Percentiles rank a stretch among this genome's conserved stretches.
phyloP scores from a whole-genome alignment of 2,888 invertebrate species.

The Calliopum simillimum region DNA sequence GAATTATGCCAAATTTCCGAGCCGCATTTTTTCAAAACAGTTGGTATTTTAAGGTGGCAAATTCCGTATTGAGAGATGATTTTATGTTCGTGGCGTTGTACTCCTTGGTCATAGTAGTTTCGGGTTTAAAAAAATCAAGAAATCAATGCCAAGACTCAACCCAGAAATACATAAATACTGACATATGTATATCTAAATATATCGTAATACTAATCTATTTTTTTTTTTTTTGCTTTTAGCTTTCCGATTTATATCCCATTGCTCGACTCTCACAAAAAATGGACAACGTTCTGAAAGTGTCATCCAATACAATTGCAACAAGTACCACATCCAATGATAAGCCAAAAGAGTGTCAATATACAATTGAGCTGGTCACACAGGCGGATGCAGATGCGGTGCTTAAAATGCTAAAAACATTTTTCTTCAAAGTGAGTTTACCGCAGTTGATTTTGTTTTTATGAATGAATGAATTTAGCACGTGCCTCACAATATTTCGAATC shows the following conservation, averaged over 20 bases:
- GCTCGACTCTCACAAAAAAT: constrained; percentile 64
- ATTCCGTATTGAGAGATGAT: too few relatives aligned
- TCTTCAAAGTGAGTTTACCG: constrained; percentile 68
- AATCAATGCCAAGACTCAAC: too few relatives aligned
- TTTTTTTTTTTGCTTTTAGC: constrained; percentile 51
- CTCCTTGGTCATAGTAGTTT: too few relatives aligned
- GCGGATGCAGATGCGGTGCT: constrained; percentile 71
- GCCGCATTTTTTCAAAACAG: too few relatives aligned
- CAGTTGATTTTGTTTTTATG: neutral
- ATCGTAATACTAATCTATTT: constrained; percentile 37
- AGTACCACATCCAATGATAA: constrained; percentile 12
- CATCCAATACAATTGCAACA: constrained; percentile 40
- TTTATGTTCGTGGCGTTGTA: too few relatives aligned
- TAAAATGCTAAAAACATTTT: constrained; percentile 71
- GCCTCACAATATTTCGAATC: too few relatives aligned
- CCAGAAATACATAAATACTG: too few relatives aligned
- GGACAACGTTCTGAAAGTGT: constrained; percentile 61
- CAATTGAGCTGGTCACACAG: constrained; percentile 65
- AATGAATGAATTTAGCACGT: too few relatives aligned
- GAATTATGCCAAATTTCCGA: too few relatives aligned
- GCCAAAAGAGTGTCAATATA: constrained; percentile 56
- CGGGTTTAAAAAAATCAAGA: too few relatives aligned
- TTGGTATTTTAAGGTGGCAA: too few relatives aligned
- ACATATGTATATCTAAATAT: too few relatives aligned
- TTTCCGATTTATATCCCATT: constrained; percentile 65